phyloP scores from a whole-genome alignment of 2,113 vertebrate species.

The Megaleporinus macrocephalus region DNA sequence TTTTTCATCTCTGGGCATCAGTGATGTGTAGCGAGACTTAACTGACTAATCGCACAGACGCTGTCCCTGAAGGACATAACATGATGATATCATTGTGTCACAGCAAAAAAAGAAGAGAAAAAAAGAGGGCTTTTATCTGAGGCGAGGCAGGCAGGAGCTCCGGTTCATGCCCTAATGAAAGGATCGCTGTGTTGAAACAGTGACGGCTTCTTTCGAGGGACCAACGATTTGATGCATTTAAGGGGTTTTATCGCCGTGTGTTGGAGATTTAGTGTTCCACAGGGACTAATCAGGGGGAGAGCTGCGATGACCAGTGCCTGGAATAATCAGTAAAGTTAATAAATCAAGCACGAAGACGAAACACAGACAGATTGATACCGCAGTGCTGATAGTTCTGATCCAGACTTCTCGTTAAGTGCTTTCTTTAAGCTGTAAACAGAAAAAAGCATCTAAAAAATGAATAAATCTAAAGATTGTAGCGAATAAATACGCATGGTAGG shows the following conservation, averaged over 20 bases:
- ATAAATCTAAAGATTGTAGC: too few relatives aligned
- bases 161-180: neutral
- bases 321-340: conserved; percentile 27
- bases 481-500: too few relatives aligned
- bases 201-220: neutral
- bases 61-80: conserved; percentile 8
- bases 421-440: neutral
- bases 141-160: neutral
- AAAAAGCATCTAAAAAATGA: too few relatives aligned
- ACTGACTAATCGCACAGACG: conserved; percentile 3
- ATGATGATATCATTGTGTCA: conserved; percentile 8
- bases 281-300: conserved; percentile 15
- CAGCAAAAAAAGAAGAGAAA: neutral
- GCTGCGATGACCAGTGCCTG: neutral
- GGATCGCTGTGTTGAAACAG: conserved; percentile 18
- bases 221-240: neutral
- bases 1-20: neutral
- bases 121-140: neutral
- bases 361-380: neutral
- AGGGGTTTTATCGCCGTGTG: conserved; percentile 13
- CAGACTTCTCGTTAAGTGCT: neutral
- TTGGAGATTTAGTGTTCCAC: neutral
- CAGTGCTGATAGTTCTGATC: neutral
- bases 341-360: conserved; percentile 6
- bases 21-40: neutral